Base-by-base conservation (phyloP, 1,140 invertebrate species). In the Drosophila albomicans region DNA sequence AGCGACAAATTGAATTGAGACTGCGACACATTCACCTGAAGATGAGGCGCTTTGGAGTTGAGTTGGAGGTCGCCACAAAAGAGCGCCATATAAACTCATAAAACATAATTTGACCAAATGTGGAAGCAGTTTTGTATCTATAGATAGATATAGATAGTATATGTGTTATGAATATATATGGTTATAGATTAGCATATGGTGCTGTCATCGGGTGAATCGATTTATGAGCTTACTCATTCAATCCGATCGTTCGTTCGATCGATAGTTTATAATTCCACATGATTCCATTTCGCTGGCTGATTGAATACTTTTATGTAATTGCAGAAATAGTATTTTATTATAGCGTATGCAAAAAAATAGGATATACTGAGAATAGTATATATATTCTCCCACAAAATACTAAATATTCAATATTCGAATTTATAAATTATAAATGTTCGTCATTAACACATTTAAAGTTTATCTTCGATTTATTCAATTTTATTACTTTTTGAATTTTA, bases 41-140 rank as follows among this genome's bases (percentile, higher is more conserved):
- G 54, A n/a, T n/a, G n/a, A n/a, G n/a, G n/a, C n/a, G n/a, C n/a
- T n/a, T n/a, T n/a, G n/a, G n/a, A 25, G 20, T 25, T 25, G 3
- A 25, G 56, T 63, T 84, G 68, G 70, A 85, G 81, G 82, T 78
- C 81, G 77, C 32, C 70, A 41, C 58, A 65, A 77, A 81, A 67
- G 56, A 57, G 51, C 35, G 51, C 59, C 41, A 78, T 70, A 82
- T 82, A 46, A 81, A 68, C 64, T 25, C 62, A 81, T 79, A 77
- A 79, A 87, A 79, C 68, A 86, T 82, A 82, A 86, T 77, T 76
- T 75, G 74, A 52, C 46, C 64, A 75, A 72, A 76, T 56, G 69
- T 52, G 54, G 57, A 66, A 68, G 49, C 58, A 48, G 43, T 48
- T 46, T 25, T 32, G 51, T 8, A 28, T 54, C 3, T 5, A 25